These are phyloP conservation scores for Lipophrys pholis DNA, from an alignment of 2,113 vertebrate species.

Conservation along the genomic window DNA sequence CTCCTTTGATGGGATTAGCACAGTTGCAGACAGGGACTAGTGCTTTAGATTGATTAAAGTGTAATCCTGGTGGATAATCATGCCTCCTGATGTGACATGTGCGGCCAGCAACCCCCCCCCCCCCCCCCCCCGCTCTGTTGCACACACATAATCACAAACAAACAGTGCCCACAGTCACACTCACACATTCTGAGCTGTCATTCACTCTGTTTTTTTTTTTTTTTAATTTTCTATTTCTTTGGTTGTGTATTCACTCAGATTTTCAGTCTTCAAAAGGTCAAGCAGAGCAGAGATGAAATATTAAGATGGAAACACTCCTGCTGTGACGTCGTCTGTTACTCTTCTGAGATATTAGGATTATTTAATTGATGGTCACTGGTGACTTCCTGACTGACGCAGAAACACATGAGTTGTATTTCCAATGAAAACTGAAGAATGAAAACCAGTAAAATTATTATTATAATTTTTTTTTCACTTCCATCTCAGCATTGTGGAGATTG, in stretches of 20 bases:
- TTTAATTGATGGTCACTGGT: constrained; percentile 7
- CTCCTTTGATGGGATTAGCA: constrained; percentile 75
- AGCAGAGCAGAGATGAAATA: constrained; percentile 5
- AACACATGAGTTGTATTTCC: neutral
- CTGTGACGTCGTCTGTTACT: constrained; percentile 14
- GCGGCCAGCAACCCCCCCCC: constrained; percentile 38
- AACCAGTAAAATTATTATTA: too few relatives aligned
- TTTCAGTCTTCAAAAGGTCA: constrained; percentile 36
- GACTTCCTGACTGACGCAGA: neutral
- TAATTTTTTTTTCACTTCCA: too few relatives aligned
- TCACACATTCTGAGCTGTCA: neutral
- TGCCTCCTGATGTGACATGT: constrained; percentile 71
- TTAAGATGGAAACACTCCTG: constrained; percentile 23
- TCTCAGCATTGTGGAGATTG: too few relatives aligned
- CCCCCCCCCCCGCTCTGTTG: neutral
- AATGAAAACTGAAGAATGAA: too few relatives aligned
- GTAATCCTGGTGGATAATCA: constrained; percentile 79
- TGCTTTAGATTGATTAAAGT: constrained; percentile 81
- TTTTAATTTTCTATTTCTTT: neutral
- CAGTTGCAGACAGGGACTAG: constrained; percentile 70
- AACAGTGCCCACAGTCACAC: constrained; percentile 1
- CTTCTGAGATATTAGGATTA: neutral
- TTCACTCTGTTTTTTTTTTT: neutral
- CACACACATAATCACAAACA: constrained; percentile 32
- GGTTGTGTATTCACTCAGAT: constrained; percentile 2